phyloP scores from a whole-genome alignment of 2,113 vertebrate genomes.

The Rhynchopsitta pachyrhyncha region DNA sequence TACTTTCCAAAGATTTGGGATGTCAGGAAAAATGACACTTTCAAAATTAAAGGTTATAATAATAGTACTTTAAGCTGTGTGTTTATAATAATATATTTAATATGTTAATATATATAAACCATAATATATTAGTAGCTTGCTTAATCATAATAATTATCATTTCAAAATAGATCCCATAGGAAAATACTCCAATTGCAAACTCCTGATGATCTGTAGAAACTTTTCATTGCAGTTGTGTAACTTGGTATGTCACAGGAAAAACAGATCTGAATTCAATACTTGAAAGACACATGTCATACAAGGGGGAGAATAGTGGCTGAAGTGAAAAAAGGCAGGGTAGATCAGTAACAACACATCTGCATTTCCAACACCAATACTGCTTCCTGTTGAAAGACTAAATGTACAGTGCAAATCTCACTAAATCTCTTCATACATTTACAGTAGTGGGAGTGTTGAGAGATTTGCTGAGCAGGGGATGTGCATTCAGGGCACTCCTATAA shows the following conservation, averaged over 20 bases:
- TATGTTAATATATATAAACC: not conserved
- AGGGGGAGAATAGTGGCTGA: not conserved
- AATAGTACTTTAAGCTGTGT: not conserved
- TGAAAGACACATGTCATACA: fast-evolving
- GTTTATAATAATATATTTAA: not conserved
- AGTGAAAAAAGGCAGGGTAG: not conserved
- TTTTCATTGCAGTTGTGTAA: not conserved
- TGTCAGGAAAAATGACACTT: not conserved
- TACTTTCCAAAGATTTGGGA: not conserved
- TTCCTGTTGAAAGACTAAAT: not conserved
- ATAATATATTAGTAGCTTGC: not conserved
- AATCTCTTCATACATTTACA: not conserved
- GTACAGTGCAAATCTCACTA: not conserved
- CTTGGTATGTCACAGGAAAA: not conserved
- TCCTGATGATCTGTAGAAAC: not conserved
- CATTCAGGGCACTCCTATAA: not conserved
- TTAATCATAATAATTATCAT: not conserved
- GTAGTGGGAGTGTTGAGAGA: not conserved
- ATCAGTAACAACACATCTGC: not conserved
- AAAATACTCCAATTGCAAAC: not conserved
- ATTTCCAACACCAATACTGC: not conserved
- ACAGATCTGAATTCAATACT: not conserved
- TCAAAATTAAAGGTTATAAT: not conserved
- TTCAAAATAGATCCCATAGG: not conserved
- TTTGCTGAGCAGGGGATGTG: not conserved